phyloP scores from a whole-genome alignment of 2,888 invertebrate species.

The Sinopyrophorus schimmeli region DNA sequence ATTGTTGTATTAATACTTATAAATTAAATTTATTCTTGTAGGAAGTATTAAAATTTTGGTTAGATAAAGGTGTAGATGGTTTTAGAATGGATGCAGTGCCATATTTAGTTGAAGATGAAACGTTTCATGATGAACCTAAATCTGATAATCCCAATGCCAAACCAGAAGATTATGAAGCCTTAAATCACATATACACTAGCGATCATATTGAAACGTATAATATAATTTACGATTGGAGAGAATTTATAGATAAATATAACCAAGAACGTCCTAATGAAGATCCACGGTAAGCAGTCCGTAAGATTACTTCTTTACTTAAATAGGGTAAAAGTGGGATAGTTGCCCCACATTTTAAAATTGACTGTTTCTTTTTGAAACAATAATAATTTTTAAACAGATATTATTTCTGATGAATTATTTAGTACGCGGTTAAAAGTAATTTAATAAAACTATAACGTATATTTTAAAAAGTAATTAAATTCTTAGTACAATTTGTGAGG shows the following conservation, averaged over 20 bases:
- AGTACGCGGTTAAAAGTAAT: no score
- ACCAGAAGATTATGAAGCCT: conserved; percentile 59
- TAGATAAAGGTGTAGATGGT: conserved; percentile 82
- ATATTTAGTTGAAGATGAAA: conserved; percentile 53
- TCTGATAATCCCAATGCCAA: conserved; percentile 38
- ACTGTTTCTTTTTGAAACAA: no score
- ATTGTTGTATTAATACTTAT: neutral
- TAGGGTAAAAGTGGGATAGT: no score
- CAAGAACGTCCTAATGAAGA: conserved; percentile 38
- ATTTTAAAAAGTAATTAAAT: no score
- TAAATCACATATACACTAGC: conserved; percentile 66
- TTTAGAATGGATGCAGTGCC: conserved; percentile 81
- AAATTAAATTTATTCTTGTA: conserved; percentile 42
- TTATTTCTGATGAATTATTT: no score
- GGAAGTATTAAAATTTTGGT: conserved; percentile 76
- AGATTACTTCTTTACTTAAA: no score
- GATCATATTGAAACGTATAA: conserved; percentile 63
- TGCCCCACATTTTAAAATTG: no score
- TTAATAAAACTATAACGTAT: no score
- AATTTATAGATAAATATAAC: conserved; percentile 62
- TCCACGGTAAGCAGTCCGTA: neutral
- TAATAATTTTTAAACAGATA: no score
- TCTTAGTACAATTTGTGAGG: no score
- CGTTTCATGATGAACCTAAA: conserved; percentile 53
- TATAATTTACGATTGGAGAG: conserved; percentile 69